phyloP scores from a whole-genome alignment of 2,113 vertebrate genomes.

The Xiphophorus maculatus region DNA sequence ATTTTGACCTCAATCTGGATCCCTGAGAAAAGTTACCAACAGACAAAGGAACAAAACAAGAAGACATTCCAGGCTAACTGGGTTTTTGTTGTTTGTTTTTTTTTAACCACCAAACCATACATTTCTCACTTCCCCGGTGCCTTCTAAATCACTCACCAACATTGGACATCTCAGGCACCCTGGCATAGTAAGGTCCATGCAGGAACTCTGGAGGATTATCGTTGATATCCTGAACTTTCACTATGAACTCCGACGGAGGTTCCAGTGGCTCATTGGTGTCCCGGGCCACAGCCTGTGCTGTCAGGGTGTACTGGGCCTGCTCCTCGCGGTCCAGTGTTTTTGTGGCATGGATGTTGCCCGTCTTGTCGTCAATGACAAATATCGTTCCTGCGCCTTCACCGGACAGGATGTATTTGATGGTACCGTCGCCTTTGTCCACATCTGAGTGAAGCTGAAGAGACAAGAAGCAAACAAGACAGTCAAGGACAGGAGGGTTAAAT shows the following conservation, averaged over 20 bases:
- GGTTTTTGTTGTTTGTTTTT: background rate
- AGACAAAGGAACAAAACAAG: background rate
- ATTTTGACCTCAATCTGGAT: no score
- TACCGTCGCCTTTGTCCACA: constrained; percentile 92
- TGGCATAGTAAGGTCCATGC: constrained; percentile 93
- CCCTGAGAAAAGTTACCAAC: no score
- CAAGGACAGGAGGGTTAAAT: no score
- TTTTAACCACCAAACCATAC: background rate
- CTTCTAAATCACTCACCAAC: constrained; percentile 87
- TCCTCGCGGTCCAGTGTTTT: constrained; percentile 98
- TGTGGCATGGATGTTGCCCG: constrained; percentile 98
- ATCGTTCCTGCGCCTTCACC: constrained; percentile 98
- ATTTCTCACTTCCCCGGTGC: background rate
- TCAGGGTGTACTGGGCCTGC: constrained; percentile 95
- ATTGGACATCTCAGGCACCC: constrained; percentile 97
- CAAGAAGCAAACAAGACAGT: constrained; percentile 1
- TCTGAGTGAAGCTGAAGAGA: constrained; percentile 93
- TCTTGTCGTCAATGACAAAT: constrained; percentile 99
- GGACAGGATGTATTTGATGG: constrained; percentile 98
- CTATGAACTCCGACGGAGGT: constrained; percentile 96
- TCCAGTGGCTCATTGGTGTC: constrained; percentile 94
- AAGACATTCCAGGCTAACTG: background rate
- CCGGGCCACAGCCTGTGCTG: constrained; percentile 93
- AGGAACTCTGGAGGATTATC: constrained; percentile 97
- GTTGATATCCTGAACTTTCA: constrained; percentile 99